phyloP scores from a whole-genome alignment of 2,888 invertebrate species.

The Aphidius colemani region DNA sequence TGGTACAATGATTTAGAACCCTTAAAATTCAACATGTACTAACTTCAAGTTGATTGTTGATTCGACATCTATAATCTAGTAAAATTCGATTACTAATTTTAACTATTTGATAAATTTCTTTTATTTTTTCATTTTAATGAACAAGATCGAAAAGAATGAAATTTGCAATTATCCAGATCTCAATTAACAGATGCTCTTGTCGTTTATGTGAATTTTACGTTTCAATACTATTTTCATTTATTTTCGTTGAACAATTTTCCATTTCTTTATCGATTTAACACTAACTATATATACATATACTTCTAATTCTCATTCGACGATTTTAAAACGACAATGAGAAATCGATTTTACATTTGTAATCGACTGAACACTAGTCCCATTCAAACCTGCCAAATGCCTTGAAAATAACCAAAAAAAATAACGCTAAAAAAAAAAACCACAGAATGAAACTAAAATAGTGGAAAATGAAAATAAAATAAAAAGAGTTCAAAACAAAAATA shows the following conservation, averaged over 20 bases:
- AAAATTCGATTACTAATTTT: no score
- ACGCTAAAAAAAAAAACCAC: conserved; percentile 18
- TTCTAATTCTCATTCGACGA: conserved; percentile 24
- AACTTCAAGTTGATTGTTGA: no score
- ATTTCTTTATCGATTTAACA: conserved; percentile 37
- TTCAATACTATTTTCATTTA: conserved; percentile 23
- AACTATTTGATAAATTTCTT: no score
- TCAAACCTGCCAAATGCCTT: conserved; percentile 30
- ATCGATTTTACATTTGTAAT: conserved; percentile 53
- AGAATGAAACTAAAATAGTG: conserved; percentile 2
- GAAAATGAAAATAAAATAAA: conserved; percentile 5
- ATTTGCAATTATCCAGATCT: background rate
- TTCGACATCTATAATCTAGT: no score
- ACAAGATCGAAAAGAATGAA: conserved; percentile 1
- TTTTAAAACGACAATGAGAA: conserved; percentile 40
- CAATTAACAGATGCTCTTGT: background rate
- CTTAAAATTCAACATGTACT: background rate
- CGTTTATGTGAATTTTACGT: conserved; percentile 29
- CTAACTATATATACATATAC: conserved; percentile 40
- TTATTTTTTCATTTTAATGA: no score
- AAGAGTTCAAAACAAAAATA: conserved; percentile 20
- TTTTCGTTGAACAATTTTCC: conserved; percentile 34
- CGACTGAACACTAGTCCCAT: conserved; percentile 35
- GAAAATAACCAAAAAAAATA: conserved; percentile 20
- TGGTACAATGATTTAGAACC: conserved; percentile 22